Evolutionary conservation across 2,113 vertebrate genomes (phyloP).

Genomic region (Epinephelus fuscoguttatus): DNA sequence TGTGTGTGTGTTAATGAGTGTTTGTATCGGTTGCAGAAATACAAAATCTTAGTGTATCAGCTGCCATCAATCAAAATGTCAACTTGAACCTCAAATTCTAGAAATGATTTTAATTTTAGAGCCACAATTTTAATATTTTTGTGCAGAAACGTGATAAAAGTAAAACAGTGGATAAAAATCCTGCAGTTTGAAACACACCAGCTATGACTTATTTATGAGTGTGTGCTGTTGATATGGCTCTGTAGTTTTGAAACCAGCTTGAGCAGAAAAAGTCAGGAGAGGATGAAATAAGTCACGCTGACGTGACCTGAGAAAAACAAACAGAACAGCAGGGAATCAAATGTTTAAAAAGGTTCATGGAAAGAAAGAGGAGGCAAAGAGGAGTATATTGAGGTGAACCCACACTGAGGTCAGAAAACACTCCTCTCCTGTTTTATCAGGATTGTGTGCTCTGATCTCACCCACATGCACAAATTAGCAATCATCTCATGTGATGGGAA

Average conservation of each 20-base stretch:
- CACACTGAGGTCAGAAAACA: neutral
- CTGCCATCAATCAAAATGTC: too few relatives aligned
- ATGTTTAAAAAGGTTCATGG: neutral
- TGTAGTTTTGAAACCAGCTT: neutral
- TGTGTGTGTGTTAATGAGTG: neutral
- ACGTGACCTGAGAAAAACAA: neutral
- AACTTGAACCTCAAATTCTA: neutral
- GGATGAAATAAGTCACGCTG: constrained; percentile 2
- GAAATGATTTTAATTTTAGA: neutral
- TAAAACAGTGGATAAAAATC: neutral
- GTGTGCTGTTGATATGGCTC: neutral
- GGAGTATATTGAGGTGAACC: neutral
- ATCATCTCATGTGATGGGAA: too few relatives aligned
- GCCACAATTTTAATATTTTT: too few relatives aligned
- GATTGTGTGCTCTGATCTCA: neutral
- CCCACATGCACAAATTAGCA: neutral
- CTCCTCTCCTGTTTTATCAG: neutral
- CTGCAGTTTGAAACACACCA: neutral
- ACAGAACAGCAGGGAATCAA: neutral
- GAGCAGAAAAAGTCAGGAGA: neutral
- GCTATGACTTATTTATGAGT: constrained; percentile 2
- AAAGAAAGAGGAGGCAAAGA: neutral
- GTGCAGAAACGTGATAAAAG: neutral
- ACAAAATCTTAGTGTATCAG: too few relatives aligned
- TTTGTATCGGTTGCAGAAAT: neutral